These are phyloP conservation scores for Scomber scombrus DNA, from an alignment of 2,113 vertebrate species.

Conservation along the genomic window DNA sequence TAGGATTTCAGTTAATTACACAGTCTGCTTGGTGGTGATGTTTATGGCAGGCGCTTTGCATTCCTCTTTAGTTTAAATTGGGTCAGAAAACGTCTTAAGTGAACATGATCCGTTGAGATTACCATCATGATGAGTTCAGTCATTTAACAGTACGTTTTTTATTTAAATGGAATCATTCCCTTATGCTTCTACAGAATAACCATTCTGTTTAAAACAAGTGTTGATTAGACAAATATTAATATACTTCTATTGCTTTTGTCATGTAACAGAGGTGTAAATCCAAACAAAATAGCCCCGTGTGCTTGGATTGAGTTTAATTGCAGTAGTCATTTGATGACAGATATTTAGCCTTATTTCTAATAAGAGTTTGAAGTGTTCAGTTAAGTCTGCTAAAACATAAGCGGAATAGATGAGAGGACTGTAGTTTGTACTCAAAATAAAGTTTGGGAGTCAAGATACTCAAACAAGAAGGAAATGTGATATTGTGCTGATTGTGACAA, in stretches of 20 bases:
- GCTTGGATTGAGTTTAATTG: not conserved
- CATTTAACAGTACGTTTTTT: constrained; percentile 10
- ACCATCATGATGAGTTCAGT: not conserved
- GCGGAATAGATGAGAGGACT: not conserved
- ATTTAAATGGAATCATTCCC: not conserved
- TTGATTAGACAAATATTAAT: not conserved
- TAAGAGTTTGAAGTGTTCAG: not conserved
- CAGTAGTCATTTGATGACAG: not conserved
- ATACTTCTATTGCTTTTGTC: not conserved
- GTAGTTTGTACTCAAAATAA: not conserved
- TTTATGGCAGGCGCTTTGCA: constrained; percentile 19
- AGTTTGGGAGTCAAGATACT: not conserved
- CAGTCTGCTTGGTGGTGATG: constrained; percentile 29
- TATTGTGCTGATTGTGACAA: not conserved
- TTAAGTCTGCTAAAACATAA: not conserved
- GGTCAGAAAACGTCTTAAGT: constrained; percentile 16
- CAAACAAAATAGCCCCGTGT: not conserved
- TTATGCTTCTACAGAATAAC: too few species aligned
- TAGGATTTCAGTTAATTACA: constrained; percentile 57
- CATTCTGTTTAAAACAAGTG: not conserved
- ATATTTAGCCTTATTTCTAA: not conserved
- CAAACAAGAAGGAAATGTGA: not conserved
- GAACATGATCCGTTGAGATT: constrained; percentile 18
- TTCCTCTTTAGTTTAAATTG: constrained; percentile 43
- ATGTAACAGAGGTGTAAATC: not conserved